Evolutionary conservation across 2,113 vertebrate species (phyloP).

Genomic region (Gorsachius goisagi): DNA sequence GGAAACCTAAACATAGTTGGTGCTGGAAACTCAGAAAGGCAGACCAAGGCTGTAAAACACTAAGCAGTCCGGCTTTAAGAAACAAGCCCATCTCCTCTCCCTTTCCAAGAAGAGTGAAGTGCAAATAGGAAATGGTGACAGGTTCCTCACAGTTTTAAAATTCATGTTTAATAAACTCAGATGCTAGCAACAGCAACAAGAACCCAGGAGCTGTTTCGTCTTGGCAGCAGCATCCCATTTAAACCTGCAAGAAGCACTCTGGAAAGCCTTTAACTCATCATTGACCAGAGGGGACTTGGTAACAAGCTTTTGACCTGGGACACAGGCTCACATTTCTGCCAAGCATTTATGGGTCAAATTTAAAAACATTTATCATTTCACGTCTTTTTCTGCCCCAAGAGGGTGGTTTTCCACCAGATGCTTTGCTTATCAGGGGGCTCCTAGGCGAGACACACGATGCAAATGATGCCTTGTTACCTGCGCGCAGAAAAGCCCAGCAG

Average conservation of each 20-base stretch:
- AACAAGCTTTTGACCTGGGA: not conserved
- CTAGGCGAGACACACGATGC: not conserved
- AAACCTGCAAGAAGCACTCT: not conserved
- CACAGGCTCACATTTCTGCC: not conserved
- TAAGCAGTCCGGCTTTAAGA: not conserved
- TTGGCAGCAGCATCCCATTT: not conserved
- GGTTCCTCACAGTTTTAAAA: conserved; percentile 33
- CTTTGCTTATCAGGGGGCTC: not conserved
- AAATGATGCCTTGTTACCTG: not conserved
- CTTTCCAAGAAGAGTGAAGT: conserved; percentile 38
- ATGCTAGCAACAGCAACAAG: not conserved
- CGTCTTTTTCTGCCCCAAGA: not conserved
- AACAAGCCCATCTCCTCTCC: not conserved
- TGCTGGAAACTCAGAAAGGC: conserved; percentile 35
- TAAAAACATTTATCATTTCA: not conserved
- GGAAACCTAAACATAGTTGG: conserved; percentile 51
- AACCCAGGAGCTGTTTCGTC: not conserved
- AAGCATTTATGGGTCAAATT: not conserved
- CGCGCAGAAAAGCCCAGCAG: not conserved
- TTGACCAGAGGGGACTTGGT: not conserved
- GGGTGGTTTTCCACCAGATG: not conserved
- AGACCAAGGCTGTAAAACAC: conserved; percentile 2
- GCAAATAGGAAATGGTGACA: conserved; percentile 61
- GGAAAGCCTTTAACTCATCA: conserved; percentile 10
- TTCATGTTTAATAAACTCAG: conserved; percentile 33